Evolutionary conservation across 2,888 invertebrate species (phyloP), one percentile per base, ranked within the genome.

Genomic region (Leptogaster cylindrica): DNA sequence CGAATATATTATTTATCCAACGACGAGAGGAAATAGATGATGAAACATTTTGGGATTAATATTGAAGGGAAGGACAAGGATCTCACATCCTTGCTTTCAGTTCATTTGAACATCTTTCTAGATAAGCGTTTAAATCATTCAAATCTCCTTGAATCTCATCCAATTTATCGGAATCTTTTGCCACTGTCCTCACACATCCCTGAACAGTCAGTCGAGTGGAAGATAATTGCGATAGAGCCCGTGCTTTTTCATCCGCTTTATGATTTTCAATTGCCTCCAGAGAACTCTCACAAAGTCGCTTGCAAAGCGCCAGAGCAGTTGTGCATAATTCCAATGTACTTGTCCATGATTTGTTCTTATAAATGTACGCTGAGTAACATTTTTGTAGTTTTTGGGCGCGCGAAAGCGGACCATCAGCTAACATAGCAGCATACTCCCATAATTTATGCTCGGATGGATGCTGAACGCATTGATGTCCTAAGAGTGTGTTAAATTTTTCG

Each of bases 371-470:
- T 63, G 89, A 85, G 76, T 91, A 90, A 0, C 93, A 89, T 77
- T 90, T 88, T 71, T 92, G 88, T 16, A 94, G 82, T 68, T 90
- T 87, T 75, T 93, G 91, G 0, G 87, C 86, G 72, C 84, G 84
- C 23, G 87, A 79, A 20, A 87, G 76, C 12, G 83, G 81, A 1
- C 76, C 77, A 0, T 86, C 83, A 18, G 89, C 87, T 68, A 93
- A 77, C 72, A 89, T 84, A 0, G 93, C 90, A 74, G 95, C 93
- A 68, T 93, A 77, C 75, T 89, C 87, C 96, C 95, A 96, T 4
- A 95, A 78, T 68, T 88, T 85, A 0, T 89, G 86, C 74, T 90
- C 88, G 72, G 87, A 89, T 51, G 86, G 86, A 74, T 87, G 76
- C 66, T 78, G 77, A 1, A 79, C 72, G 46, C 81, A 79, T 64